phyloP scores from a whole-genome alignment of 2,113 vertebrate genomes.

The Fregetta grallaria region DNA sequence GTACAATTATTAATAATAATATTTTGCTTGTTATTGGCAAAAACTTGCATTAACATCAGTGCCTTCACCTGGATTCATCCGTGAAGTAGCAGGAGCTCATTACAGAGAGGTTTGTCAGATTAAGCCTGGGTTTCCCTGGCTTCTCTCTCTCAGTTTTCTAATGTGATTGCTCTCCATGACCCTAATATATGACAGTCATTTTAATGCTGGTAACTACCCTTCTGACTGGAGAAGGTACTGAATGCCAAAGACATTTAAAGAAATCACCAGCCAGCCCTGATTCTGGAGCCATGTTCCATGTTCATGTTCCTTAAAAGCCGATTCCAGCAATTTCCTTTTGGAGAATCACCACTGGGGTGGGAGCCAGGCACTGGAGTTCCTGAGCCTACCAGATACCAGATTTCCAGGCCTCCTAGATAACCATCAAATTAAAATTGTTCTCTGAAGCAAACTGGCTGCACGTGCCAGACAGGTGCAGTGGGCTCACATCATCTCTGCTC shows the following conservation, averaged over 20 bases:
- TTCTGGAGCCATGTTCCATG: not conserved
- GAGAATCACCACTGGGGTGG: not conserved
- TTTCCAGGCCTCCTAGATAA: not conserved
- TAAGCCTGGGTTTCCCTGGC: not conserved
- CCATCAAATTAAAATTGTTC: not conserved
- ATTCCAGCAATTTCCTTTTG: not conserved
- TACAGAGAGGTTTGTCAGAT: not conserved
- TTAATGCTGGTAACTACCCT: not conserved
- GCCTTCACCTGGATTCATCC: not conserved
- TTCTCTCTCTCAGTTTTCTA: not conserved
- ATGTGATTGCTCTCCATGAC: not conserved
- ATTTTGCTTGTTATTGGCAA: not conserved
- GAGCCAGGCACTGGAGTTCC: not conserved
- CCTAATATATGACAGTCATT: not conserved
- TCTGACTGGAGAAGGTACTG: not conserved
- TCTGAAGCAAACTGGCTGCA: not conserved
- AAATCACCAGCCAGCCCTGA: not conserved
- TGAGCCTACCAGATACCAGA: not conserved
- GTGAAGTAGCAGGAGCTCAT: not conserved
- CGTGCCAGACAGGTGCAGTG: not conserved
- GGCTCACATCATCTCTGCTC: not conserved
- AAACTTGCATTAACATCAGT: not conserved
- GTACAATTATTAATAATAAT: not conserved
- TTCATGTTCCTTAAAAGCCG: not conserved
- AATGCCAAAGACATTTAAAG: not conserved